Evolutionary conservation across 1,140 invertebrate genomes (phyloP), one percentile per base, ranked within the genome.

Genomic region (Dinoponera quadriceps): DNA sequence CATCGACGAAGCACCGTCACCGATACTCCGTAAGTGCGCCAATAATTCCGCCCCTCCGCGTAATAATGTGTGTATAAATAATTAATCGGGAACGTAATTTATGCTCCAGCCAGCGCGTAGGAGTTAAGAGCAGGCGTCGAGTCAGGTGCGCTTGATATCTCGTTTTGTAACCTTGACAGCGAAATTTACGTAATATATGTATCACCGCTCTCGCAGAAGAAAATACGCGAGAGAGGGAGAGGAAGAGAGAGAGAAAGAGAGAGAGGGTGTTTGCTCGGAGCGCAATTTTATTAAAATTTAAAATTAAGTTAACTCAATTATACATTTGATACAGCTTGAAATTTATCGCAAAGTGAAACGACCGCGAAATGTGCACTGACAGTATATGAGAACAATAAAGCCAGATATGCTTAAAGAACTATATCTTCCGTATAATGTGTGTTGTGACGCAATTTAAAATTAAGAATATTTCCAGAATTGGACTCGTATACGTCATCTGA

Each of bases 51-150:
- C 33, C 73, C 66, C 11, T 20, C 62, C 44, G 66, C 27, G 9
- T 25, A 73, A 33, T 54, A 85, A 73, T 66, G 73, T 51, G n/a
- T 51, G 20, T 9, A 83, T 86, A 84, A 86, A 74, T 75, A 87
- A 83, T 85, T 86, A 83, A 85, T 86, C 33, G 20, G 66, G 62
- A 20, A 85, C 65, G 29, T 33, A 72, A 69, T 65, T 85, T 72
- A 69, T 44, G 71, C 62, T 13, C 27, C 29, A 63, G 68, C 22
- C 29, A 51, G 60, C 33, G 59, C 29, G 33, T 22, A 51, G 9
- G 44, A 14, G 29, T 49, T 77, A 44, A 48, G 62, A 59, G 48
- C 48, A 29, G 29, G 20, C 48, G 16, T 54, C 27, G 48, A 66
- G 48, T 38, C 74, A 66, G 48, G 48, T 38, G 74, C 62, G 25